These are phyloP conservation scores for Zaprionus kolodkinae DNA, from an alignment of 1,140 invertebrate genomes.

Conservation along the genomic window DNA sequence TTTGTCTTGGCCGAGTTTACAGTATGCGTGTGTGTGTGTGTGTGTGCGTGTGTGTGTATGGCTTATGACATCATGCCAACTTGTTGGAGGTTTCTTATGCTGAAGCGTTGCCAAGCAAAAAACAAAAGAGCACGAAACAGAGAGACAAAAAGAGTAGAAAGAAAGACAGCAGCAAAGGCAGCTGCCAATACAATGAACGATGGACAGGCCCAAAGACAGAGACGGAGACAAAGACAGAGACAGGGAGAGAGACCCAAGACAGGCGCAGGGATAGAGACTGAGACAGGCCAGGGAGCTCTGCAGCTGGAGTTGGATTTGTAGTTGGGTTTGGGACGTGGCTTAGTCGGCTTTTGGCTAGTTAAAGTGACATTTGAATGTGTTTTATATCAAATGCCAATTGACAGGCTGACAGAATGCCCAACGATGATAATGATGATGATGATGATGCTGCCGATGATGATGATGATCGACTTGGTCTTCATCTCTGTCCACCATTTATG, in stretches of 20 bases:
- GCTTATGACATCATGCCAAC: conserved; percentile 58
- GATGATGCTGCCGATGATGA: background rate
- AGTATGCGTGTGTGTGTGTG: background rate
- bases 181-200: conserved; percentile 51
- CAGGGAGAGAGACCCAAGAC: background rate
- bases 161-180: conserved; percentile 26
- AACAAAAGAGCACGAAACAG: conserved; percentile 11
- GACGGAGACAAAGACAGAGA: background rate
- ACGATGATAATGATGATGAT: background rate
- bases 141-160: conserved; percentile 1
- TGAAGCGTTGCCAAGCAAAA: conserved; percentile 7
- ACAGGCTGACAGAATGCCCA: conserved; percentile 67
- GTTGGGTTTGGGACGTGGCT: conserved; percentile 6
- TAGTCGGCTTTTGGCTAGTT: conserved; percentile 26
- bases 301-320: background rate
- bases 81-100: conserved; percentile 40
- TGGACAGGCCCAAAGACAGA: conserved; percentile 14
- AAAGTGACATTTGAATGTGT: conserved; percentile 78
- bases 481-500: background rate
- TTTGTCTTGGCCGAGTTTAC: conserved; percentile 14
- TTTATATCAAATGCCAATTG: conserved; percentile 78
- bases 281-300: background rate
- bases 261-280: background rate
- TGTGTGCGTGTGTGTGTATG: conserved; percentile 13
- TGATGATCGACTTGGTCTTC: conserved; percentile 15